Percentiles rank a stretch among this genome's conserved stretches.
Evolutionary conservation across 2,113 vertebrate species (phyloP).

Genomic region (Stomatorhinus ivindoensis): DNA sequence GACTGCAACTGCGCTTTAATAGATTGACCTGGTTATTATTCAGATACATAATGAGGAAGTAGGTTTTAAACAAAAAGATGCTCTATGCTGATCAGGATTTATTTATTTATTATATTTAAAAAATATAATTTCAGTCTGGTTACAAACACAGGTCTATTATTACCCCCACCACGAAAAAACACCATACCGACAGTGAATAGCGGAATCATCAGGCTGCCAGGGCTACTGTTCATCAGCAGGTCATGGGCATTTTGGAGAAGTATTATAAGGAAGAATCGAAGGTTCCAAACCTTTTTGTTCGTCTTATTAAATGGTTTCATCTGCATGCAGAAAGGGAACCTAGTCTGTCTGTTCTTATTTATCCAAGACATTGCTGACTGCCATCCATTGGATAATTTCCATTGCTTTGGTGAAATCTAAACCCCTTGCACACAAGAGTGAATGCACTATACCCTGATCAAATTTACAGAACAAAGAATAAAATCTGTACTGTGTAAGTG

Average conservation of each 20-base stretch:
- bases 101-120: not conserved
- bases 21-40: not conserved
- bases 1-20: not conserved
- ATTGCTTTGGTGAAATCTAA: not conserved
- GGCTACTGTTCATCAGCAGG: not conserved
- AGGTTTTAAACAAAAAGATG: not conserved
- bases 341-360: not conserved
- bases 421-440: not conserved
- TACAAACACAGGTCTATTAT: not conserved
- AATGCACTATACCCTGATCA: not conserved
- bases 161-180: not conserved
- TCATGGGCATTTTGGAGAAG: not conserved
- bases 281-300: not conserved
- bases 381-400: not conserved
- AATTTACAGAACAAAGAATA: not conserved
- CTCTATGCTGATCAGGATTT: not conserved
- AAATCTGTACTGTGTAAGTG: not conserved
- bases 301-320: not conserved
- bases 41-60: not conserved
- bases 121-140: not conserved
- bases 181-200: not conserved
- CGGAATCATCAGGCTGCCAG: not conserved
- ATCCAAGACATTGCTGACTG: not conserved
- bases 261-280: not conserved
- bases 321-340: not conserved